Conservation (phyloP, 2,797 vertebrate genomes). For the Sebastes trivittatus region DNA sequence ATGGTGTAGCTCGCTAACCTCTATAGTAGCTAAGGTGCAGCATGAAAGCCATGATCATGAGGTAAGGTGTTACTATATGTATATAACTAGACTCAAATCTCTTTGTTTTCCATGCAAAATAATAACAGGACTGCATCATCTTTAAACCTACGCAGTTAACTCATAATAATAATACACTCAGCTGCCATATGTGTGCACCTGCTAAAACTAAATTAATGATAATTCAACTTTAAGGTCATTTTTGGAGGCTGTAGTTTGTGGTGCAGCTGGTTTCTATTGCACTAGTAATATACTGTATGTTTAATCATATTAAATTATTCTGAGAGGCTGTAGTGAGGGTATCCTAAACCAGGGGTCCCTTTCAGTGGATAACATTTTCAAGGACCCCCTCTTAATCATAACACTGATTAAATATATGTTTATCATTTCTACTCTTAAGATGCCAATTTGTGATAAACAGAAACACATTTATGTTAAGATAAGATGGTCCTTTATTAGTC, state of each 20-base stretch:
- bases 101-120: neutral
- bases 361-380: too few relatives aligned
- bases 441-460: too few relatives aligned
- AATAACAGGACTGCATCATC: neutral
- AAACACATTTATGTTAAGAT: too few relatives aligned
- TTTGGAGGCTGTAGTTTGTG: neutral
- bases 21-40: conserved; percentile 60
- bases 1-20: conserved; percentile 55
- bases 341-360: too few relatives aligned
- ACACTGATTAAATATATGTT: too few relatives aligned
- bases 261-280: neutral
- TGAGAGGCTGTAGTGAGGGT: too few relatives aligned
- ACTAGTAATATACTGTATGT: neutral
- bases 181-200: neutral
- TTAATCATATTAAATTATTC: too few relatives aligned
- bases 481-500: too few relatives aligned
- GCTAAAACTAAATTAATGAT: neutral
- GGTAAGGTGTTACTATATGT: conserved; percentile 55
- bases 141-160: conserved; percentile 4
- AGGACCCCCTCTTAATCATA: too few relatives aligned
- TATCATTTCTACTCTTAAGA: too few relatives aligned
- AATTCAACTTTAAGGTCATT: neutral
- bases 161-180: neutral
- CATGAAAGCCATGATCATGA: conserved; percentile 65
- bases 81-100: neutral